Base-by-base conservation (phyloP, 1,140 invertebrate genomes). In the Drosophila pseudoananassae region DNA sequence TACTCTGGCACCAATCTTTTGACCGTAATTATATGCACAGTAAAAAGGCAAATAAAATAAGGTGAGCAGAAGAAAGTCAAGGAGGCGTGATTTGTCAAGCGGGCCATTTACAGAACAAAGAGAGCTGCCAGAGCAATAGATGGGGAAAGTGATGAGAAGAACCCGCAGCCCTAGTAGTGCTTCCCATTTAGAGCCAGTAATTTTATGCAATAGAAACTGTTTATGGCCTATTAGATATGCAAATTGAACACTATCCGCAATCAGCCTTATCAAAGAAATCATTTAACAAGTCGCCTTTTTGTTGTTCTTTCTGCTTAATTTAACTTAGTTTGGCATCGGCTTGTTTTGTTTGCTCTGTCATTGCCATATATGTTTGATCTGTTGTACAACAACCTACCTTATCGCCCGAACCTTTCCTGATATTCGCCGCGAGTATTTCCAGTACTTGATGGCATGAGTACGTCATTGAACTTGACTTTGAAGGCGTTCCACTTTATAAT, bases 401-500 rank as follows among this genome's bases (percentile, higher is more conserved):
- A 76, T 76, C 72, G 49, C 36, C 31, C 63, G 45, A 31, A 76
- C 61, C 73, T 75, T 76, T 75, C 52, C 72, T 53, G 54, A 69
- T 69, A 56, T 36, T 54, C 66, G 50, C 40, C 29, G 57, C 49
- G 47, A n/a, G 40, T 55, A 66, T 68, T 55, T 68, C 53, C 63
- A 54, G 71, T 59, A 75, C 71, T 75, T 76, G 60, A 66, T 54
- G 60, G 46, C 54, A 31, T 55, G 72, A 76, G 73, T 76, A 76
- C 73, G 73, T 76, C 73, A 76, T 76, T 76, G 73, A 76, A 76
- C 73, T 76, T 76, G 73, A 76, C 72, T 76, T 76, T 76, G 72
- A 76, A 76, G 73, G 72, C 73, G 73, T 76, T 76, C 72, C 72
- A 76, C 61, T 76, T 75, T 65, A 65, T 74, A 74, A 75, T 74